Evolutionary conservation across 2,797 vertebrate species (phyloP).

Genomic region (Tangara arthus): DNA sequence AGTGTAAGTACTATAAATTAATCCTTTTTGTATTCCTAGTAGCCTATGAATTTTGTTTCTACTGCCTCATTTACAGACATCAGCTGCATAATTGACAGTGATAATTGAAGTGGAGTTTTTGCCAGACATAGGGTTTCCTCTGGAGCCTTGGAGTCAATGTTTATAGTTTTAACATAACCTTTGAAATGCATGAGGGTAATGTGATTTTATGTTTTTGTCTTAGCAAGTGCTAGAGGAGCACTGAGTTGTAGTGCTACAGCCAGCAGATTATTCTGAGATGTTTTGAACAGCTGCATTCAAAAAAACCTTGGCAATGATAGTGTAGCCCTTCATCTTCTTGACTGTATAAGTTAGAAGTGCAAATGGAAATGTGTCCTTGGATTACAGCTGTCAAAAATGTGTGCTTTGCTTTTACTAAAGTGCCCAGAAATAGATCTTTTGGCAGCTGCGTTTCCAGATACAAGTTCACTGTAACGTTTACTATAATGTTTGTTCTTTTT

Average conservation of each 20-base stretch:
- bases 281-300: background rate
- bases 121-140: background rate
- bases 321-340: background rate
- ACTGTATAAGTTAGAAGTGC: background rate
- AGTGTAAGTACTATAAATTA: background rate
- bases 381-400: background rate
- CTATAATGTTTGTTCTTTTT: background rate
- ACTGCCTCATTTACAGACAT: background rate
- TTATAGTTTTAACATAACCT: background rate
- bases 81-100: background rate
- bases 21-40: background rate
- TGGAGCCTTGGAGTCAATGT: background rate
- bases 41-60: background rate
- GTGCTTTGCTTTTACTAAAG: background rate
- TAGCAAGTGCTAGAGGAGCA: constrained; percentile 1
- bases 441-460: background rate
- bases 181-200: background rate
- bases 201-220: background rate
- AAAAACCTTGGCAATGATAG: background rate
- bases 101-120: background rate
- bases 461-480: background rate
- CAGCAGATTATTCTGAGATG: background rate
- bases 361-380: background rate
- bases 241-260: background rate
- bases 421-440: background rate